phyloP scores from a whole-genome alignment of 2,797 vertebrate species.

The Cyprinella venusta region DNA sequence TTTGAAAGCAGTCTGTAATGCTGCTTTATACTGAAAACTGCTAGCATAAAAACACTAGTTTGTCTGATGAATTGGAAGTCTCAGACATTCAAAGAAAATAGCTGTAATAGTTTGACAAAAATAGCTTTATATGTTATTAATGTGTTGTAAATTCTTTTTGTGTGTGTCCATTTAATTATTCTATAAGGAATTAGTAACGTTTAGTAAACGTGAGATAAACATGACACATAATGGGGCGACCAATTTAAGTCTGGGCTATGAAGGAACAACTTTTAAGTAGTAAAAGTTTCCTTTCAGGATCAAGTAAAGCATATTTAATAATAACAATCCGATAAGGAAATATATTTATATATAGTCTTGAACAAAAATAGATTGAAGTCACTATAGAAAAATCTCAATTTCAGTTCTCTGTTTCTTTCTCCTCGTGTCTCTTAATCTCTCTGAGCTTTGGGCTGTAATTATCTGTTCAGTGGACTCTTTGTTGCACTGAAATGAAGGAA shows the following conservation, averaged over 20 bases:
- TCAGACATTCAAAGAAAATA: background rate
- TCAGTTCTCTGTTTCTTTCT: conserved; percentile 28
- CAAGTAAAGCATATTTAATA: background rate
- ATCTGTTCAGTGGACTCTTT: conserved; percentile 36
- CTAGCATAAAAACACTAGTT: background rate
- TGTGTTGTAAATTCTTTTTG: background rate
- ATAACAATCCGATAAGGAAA: background rate
- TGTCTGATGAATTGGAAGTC: background rate
- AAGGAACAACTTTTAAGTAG: background rate
- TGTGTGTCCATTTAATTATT: background rate
- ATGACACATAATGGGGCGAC: background rate
- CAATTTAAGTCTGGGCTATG: background rate
- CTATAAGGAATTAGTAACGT: background rate
- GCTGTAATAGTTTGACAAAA: background rate
- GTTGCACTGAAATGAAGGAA: conserved; percentile 23
- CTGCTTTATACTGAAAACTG: background rate
- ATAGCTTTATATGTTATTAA: background rate
- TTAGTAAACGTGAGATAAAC: background rate
- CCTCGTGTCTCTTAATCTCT: conserved; percentile 13
- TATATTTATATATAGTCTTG: background rate
- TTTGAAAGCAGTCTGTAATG: background rate
- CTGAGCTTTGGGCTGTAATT: conserved; percentile 31
- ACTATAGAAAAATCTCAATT: conserved; percentile 3
- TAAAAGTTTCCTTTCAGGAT: background rate
- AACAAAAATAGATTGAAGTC: background rate